Evolutionary conservation across 1,140 invertebrate species (phyloP).

Genomic region (Phenacoccus solenopsis): DNA sequence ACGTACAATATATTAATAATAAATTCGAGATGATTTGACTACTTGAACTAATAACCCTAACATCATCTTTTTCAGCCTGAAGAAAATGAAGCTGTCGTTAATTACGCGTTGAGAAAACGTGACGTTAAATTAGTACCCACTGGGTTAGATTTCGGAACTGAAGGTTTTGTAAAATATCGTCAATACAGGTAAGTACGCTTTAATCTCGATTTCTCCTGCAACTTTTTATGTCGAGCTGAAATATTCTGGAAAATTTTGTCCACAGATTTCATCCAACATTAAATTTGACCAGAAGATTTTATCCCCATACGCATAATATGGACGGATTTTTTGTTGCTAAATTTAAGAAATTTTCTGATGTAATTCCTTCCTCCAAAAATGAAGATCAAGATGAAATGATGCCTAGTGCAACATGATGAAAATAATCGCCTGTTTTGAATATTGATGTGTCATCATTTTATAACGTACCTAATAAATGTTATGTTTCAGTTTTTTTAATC

Average conservation of each 20-base stretch:
- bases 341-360: slow-evolving; percentile 88
- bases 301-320: slow-evolving; percentile 97
- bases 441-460: no score
- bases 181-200: slow-evolving; percentile 56
- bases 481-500: background rate
- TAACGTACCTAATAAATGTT: background rate
- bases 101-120: slow-evolving; percentile 89
- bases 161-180: slow-evolving; percentile 84
- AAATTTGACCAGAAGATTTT: slow-evolving; percentile 81
- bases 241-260: slow-evolving; percentile 12
- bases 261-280: slow-evolving; percentile 86
- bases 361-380: slow-evolving; percentile 20
- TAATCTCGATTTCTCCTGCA: background rate
- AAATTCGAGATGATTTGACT: background rate
- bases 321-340: slow-evolving; percentile 99
- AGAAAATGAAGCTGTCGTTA: slow-evolving; percentile 96
- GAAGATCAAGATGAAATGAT: background rate
- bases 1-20: slow-evolving; percentile 27
- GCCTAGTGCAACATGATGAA: no score
- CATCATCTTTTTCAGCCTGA: slow-evolving; percentile 50
- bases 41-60: background rate
- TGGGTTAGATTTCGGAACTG: slow-evolving; percentile 86
- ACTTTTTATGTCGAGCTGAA: background rate
- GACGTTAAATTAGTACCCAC: slow-evolving; percentile 88
- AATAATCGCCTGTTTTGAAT: no score